A percentile compares a stretch with the other conserved stretches of the same genome.
These are phyloP conservation scores for Phyllostomus hastatus DNA, from an alignment of 2,113 vertebrate species.

Conservation along the genomic window DNA sequence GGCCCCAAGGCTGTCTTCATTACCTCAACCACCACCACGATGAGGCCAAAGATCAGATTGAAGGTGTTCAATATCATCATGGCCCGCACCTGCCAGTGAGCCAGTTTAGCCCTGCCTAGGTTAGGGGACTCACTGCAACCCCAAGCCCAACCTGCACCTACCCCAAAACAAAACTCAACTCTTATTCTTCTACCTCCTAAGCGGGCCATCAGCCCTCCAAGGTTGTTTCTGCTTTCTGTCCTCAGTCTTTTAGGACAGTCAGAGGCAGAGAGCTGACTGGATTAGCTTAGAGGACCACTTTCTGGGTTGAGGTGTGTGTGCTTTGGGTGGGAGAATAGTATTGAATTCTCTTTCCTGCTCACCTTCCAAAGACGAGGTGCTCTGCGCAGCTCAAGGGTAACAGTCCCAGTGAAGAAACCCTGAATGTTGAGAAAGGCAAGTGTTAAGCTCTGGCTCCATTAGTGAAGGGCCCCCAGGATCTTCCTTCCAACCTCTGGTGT, in stretches of 20 bases:
- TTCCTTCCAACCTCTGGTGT: background rate
- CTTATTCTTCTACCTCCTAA: background rate
- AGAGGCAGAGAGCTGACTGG: background rate
- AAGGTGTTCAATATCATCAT: conserved; percentile 70
- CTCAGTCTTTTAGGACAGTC: background rate
- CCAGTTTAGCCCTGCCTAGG: conserved; percentile 21
- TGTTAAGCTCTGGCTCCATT: background rate
- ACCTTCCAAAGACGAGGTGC: conserved; percentile 69
- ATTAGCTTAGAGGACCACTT: background rate
- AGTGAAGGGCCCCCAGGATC: background rate
- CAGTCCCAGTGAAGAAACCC: conserved; percentile 58
- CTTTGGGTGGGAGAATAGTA: background rate
- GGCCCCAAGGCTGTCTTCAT: conserved; percentile 65
- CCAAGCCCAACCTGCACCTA: background rate
- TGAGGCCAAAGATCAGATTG: conserved; percentile 63
- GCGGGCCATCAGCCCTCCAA: background rate
- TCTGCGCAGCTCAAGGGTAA: conserved; percentile 69
- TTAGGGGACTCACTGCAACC: background rate
- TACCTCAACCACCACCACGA: conserved; percentile 50
- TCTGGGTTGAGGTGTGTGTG: background rate
- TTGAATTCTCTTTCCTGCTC: conserved; percentile 13
- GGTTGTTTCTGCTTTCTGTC: background rate
- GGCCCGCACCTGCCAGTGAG: conserved; percentile 61
- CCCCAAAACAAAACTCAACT: background rate
- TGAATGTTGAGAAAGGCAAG: conserved; percentile 31